These are phyloP conservation scores for Lottia gigantea DNA, from an alignment of 2,888 invertebrate genomes.

Conservation along the genomic window DNA sequence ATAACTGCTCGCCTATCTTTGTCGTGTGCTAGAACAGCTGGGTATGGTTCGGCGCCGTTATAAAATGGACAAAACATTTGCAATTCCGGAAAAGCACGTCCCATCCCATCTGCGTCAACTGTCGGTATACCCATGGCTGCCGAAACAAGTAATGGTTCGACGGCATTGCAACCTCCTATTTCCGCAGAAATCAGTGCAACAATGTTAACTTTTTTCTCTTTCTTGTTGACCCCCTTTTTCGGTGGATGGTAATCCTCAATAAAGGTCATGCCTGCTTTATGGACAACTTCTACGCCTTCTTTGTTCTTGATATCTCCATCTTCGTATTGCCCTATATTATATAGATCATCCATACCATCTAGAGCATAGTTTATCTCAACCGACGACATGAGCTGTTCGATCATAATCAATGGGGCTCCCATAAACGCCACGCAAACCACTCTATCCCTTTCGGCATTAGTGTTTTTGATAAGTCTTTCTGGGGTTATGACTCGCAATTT, in stretches of 20 bases:
- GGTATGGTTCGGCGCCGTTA: conserved; percentile 46
- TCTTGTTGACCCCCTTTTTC: not conserved
- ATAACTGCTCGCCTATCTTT: conserved; percentile 48
- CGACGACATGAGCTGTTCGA: conserved; percentile 51
- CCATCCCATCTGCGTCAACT: conserved; percentile 63
- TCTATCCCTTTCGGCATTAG: conserved; percentile 37
- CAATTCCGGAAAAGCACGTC: conserved; percentile 62
- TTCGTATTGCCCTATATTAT: conserved; percentile 31
- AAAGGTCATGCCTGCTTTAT: conserved; percentile 36
- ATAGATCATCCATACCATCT: conserved; percentile 39
- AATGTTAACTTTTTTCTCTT: conserved; percentile 26
- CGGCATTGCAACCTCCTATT: conserved; percentile 60
- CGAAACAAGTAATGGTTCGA: conserved; percentile 54
- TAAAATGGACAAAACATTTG: conserved; percentile 58
- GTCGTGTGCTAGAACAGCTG: conserved; percentile 49
- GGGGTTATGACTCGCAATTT: conserved; percentile 52
- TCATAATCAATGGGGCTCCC: conserved; percentile 55
- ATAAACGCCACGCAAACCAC: conserved; percentile 46
- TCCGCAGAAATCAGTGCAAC: conserved; percentile 54
- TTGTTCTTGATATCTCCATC: conserved; percentile 34
- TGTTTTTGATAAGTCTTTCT: conserved; percentile 37
- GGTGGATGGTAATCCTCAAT: conserved; percentile 42
- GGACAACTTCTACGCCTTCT: conserved; percentile 36
- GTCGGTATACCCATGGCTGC: conserved; percentile 53
- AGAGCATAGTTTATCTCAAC: conserved; percentile 43